Conservation (phyloP, 2,113 vertebrate species). For the Salvator merianae region DNA sequence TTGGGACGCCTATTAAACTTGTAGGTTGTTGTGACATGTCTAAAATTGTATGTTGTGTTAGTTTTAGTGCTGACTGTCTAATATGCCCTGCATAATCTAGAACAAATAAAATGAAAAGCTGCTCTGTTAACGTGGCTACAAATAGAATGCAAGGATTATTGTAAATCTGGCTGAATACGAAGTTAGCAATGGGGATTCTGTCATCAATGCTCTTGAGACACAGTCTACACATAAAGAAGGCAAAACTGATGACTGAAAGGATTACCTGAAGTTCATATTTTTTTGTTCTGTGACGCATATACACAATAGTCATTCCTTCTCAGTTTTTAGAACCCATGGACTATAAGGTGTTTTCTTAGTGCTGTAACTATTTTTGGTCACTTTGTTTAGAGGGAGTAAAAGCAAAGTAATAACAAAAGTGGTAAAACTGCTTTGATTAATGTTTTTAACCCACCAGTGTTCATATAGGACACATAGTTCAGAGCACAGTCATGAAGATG, state of each 20-base stretch:
- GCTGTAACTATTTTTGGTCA: not conserved
- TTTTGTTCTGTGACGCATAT: not conserved
- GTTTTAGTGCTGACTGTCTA: slow-evolving; percentile 24
- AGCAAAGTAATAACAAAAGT: not conserved
- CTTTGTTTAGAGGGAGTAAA: not conserved
- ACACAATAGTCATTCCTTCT: rapidly evolving
- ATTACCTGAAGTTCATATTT: slow-evolving; percentile 36
- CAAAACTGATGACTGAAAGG: slow-evolving; percentile 35
- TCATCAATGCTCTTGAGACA: slow-evolving; percentile 38
- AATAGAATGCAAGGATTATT: slow-evolving; percentile 63
- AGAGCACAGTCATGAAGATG: not conserved
- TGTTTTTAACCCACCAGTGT: not conserved
- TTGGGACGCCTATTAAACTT: slow-evolving; percentile 64
- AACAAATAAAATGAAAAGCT: slow-evolving; percentile 63
- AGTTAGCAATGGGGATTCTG: slow-evolving; percentile 47
- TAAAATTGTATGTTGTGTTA: slow-evolving; percentile 51
- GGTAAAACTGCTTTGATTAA: not conserved
- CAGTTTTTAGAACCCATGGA: not conserved
- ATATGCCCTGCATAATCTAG: slow-evolving; percentile 53
- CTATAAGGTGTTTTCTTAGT: not conserved
- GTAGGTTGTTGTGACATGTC: slow-evolving; percentile 37
- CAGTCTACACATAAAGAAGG: slow-evolving; percentile 27
- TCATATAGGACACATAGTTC: not conserved
- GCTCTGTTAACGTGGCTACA: slow-evolving; percentile 39
- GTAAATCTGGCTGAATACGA: slow-evolving; percentile 52